phyloP scores from a whole-genome alignment of 2,113 vertebrate species.

The Bagarius yarrelli region DNA sequence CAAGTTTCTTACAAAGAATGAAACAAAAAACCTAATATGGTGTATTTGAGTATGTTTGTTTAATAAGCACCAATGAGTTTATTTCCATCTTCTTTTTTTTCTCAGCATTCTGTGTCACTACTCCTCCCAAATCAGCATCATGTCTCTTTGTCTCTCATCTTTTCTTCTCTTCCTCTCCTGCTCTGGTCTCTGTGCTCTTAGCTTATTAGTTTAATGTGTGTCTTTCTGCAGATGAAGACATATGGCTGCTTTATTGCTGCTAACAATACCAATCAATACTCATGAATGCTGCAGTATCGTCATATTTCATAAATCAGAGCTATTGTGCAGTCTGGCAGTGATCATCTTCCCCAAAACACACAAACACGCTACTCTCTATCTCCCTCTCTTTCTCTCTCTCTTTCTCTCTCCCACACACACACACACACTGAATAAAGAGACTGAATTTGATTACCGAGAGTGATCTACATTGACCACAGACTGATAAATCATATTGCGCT shows the following conservation, averaged over 20 bases:
- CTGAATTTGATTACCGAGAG: conserved; percentile 39
- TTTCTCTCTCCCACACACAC: conserved; percentile 28
- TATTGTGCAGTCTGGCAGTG: conserved; percentile 70
- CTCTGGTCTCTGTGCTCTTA: conserved; percentile 55
- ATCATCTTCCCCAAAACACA: conserved; percentile 69
- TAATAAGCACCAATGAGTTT: not conserved
- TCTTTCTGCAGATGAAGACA: conserved; percentile 75
- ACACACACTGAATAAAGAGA: conserved; percentile 22
- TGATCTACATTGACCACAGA: conserved; percentile 57
- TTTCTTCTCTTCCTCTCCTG: not conserved
- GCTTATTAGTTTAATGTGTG: conserved; percentile 74
- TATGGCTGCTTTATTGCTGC: conserved; percentile 76
- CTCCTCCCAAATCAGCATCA: conserved; percentile 11
- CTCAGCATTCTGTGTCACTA: not conserved
- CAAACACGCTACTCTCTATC: conserved; percentile 10
- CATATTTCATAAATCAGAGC: conserved; percentile 78
- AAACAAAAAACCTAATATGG: not conserved
- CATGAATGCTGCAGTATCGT: conserved; percentile 73
- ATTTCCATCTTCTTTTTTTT: not conserved
- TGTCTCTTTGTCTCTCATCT: conserved; percentile 16
- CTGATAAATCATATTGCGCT: conserved; percentile 58
- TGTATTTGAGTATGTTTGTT: conserved; percentile 3
- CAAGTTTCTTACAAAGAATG: not conserved
- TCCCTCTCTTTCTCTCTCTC: not conserved
- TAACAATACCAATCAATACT: conserved; percentile 83